Evolutionary conservation across 2,797 vertebrate species (phyloP).

Genomic region (Florisuga fusca): DNA sequence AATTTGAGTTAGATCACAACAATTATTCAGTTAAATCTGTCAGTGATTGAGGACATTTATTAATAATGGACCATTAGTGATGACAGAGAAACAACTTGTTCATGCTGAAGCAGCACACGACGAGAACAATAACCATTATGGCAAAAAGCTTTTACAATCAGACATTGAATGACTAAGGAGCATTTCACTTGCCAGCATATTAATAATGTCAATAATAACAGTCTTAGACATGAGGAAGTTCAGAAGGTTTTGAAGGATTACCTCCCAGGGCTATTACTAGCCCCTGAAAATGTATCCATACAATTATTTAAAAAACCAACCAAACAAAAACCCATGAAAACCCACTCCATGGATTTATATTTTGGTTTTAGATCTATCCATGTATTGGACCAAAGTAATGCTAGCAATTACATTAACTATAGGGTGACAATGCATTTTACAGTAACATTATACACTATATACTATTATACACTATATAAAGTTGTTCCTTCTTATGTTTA

Average conservation of each 20-base stretch:
- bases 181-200: neutral
- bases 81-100: slow-evolving; percentile 3
- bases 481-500: neutral
- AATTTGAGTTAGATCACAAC: neutral
- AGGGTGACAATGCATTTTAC: neutral
- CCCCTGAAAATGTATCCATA: neutral
- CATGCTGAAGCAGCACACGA: neutral
- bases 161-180: neutral
- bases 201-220: slow-evolving; percentile 1
- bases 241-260: neutral
- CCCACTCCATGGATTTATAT: neutral
- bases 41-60: neutral
- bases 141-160: slow-evolving; percentile 39
- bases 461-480: neutral
- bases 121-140: slow-evolving; percentile 8
- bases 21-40: neutral
- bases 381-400: neutral
- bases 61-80: slow-evolving; percentile 21
- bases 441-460: neutral
- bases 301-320: neutral
- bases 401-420: neutral
- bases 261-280: neutral
- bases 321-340: too few relatives aligned
- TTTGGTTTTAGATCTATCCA: neutral
- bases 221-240: neutral